These are phyloP conservation scores for Heliconius aoede DNA, from an alignment of 2,888 invertebrate genomes.

Conservation along the genomic window DNA sequence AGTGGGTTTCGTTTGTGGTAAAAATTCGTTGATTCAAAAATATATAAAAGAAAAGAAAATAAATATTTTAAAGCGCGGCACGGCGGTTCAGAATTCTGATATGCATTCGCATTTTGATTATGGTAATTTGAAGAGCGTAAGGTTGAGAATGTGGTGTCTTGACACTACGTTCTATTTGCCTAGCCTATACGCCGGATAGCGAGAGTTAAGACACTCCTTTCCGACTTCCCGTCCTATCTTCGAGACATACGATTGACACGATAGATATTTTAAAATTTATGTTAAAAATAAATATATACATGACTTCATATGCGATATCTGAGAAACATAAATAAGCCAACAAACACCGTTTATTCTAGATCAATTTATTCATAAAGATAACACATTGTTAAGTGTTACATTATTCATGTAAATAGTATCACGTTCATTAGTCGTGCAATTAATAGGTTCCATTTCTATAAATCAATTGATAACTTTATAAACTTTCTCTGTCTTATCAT, in stretches of 20 bases:
- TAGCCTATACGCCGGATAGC: neutral
- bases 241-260: no score
- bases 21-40: no score
- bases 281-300: neutral
- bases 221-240: neutral
- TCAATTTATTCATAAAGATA: slow-evolving; percentile 18
- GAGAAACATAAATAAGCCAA: neutral
- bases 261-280: no score
- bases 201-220: neutral
- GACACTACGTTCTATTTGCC: no score
- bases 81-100: no score
- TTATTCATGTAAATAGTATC: slow-evolving; percentile 19
- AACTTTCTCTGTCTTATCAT: neutral
- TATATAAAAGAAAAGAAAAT: no score
- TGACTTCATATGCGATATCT: neutral
- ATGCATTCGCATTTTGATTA: no score
- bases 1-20: no score
- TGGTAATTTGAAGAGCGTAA: no score
- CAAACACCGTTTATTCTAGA: neutral
- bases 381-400: slow-evolving; percentile 15
- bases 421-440: slow-evolving; percentile 12
- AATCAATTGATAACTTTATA: neutral
- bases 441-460: slow-evolving; percentile 22
- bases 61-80: no score
- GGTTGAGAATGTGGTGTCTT: no score